Evolutionary conservation across 2,888 invertebrate species (phyloP).

Genomic region (Microdon myrmicae): DNA sequence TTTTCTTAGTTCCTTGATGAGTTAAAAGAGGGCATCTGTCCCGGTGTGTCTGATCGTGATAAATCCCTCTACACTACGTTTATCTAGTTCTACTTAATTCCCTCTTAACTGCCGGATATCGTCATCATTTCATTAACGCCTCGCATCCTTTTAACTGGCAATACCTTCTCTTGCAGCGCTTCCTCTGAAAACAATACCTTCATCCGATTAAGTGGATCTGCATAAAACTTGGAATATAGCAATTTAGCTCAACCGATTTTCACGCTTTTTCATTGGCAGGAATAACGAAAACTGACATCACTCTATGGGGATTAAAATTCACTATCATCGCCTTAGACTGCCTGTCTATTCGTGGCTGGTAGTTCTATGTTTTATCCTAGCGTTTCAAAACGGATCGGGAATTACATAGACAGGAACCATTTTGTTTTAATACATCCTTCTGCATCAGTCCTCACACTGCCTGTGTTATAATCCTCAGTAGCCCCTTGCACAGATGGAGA

Average conservation of each 20-base stretch:
- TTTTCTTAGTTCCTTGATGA: no score
- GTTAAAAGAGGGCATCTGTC: no score
- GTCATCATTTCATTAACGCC: no score
- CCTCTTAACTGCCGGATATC: no score
- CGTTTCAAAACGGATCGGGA: constrained; percentile 41
- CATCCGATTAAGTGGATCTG: constrained; percentile 51
- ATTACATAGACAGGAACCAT: constrained; percentile 51
- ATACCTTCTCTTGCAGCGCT: constrained; percentile 22
- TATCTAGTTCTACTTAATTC: no score
- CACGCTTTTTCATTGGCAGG: constrained; percentile 26
- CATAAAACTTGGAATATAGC: constrained; percentile 49
- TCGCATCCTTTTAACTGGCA: no score
- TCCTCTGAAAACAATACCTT: constrained; percentile 48
- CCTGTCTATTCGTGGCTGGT: neutral
- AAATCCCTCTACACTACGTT: no score
- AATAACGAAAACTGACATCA: constrained; percentile 16
- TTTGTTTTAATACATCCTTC: constrained; percentile 50
- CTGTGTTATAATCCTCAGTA: constrained; percentile 10
- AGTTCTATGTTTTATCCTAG: neutral
- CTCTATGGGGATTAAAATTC: constrained; percentile 37
- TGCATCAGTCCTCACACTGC: constrained; percentile 38
- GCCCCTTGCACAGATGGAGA: constrained; percentile 25
- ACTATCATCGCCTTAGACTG: constrained; percentile 21
- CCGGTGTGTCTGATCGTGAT: no score
- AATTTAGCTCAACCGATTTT: constrained; percentile 51